Percentiles rank a stretch among this genome's conserved stretches.
phyloP scores from a whole-genome alignment of 2,888 invertebrate genomes.

The Hipparchia sbordonii region DNA sequence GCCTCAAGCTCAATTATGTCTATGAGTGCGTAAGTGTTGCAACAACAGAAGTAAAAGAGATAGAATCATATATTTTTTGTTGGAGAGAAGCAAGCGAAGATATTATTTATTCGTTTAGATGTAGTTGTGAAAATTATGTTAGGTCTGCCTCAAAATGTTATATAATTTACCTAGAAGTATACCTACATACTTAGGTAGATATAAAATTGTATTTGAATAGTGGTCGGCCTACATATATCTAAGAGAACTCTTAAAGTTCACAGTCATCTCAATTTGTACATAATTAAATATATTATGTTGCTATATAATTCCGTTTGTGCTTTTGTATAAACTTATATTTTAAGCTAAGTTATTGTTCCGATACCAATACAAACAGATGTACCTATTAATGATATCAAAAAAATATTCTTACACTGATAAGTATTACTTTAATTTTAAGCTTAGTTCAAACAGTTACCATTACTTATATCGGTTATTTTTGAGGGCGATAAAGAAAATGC shows the following conservation, averaged over 20 bases:
- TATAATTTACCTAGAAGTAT: not conserved
- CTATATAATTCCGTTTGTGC: constrained; percentile 28
- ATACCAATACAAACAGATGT: constrained; percentile 12
- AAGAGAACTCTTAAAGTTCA: not conserved
- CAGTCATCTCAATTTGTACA: not conserved
- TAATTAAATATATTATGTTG: not conserved
- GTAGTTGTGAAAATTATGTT: too few relatives aligned
- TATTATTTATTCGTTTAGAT: too few relatives aligned
- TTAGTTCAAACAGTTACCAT: not conserved
- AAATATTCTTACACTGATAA: not conserved
- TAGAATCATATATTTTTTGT: too few relatives aligned
- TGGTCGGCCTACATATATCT: constrained; percentile 15
- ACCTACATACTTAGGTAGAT: too few relatives aligned
- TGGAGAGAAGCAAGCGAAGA: too few relatives aligned
- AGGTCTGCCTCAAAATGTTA: not conserved
- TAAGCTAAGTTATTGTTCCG: constrained; percentile 13
- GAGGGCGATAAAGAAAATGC: too few relatives aligned
- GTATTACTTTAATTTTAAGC: too few relatives aligned
- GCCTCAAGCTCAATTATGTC: too few relatives aligned
- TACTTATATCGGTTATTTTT: not conserved
- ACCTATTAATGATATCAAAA: not conserved
- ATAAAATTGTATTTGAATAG: not conserved
- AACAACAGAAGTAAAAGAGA: too few relatives aligned
- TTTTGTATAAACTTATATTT: constrained; percentile 28
- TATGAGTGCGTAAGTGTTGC: too few relatives aligned